Percentiles rank a stretch among this genome's conserved stretches.
Evolutionary conservation across 2,888 invertebrate genomes (phyloP).

Genomic region (Caenorhabditis zanzibari): DNA sequence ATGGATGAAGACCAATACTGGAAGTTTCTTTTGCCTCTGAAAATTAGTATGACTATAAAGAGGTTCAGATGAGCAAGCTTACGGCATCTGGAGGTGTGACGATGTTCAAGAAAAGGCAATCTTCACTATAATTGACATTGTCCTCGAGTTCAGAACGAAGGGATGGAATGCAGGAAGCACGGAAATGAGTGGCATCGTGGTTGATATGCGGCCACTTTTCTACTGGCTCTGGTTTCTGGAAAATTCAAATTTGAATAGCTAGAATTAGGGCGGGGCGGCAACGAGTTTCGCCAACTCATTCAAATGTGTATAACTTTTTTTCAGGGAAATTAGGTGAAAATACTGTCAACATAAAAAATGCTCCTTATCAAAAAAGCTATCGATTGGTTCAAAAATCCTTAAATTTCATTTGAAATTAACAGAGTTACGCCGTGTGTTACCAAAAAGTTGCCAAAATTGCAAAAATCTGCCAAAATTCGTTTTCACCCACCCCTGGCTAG

Average conservation of each 20-base stretch:
- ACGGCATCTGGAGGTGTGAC: slow-evolving; percentile 69
- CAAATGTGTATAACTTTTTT: too few relatives aligned
- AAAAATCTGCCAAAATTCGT: too few relatives aligned
- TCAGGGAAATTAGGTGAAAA: neutral
- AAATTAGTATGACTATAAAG: too few relatives aligned
- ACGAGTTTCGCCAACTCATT: too few relatives aligned
- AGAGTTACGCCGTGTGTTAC: too few relatives aligned
- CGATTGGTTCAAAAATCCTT: too few relatives aligned
- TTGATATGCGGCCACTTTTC: slow-evolving; percentile 73
- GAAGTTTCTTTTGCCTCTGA: slow-evolving; percentile 65
- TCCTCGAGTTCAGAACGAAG: slow-evolving; percentile 61
- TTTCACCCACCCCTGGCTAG: neutral
- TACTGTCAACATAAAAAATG: too few relatives aligned
- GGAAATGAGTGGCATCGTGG: slow-evolving; percentile 74
- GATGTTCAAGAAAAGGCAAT: slow-evolving; percentile 76
- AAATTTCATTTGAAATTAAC: too few relatives aligned
- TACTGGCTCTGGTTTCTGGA: slow-evolving; percentile 74
- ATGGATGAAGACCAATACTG: slow-evolving; percentile 74
- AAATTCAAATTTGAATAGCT: neutral
- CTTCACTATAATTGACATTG: slow-evolving; percentile 73
- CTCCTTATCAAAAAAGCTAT: too few relatives aligned
- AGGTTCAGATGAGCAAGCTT: slow-evolving; percentile 3
- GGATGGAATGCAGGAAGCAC: slow-evolving; percentile 74
- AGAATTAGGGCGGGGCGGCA: neutral
- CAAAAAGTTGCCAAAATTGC: too few relatives aligned